phyloP scores from a whole-genome alignment of 2,113 vertebrate genomes.

The Recurvirostra avosetta region DNA sequence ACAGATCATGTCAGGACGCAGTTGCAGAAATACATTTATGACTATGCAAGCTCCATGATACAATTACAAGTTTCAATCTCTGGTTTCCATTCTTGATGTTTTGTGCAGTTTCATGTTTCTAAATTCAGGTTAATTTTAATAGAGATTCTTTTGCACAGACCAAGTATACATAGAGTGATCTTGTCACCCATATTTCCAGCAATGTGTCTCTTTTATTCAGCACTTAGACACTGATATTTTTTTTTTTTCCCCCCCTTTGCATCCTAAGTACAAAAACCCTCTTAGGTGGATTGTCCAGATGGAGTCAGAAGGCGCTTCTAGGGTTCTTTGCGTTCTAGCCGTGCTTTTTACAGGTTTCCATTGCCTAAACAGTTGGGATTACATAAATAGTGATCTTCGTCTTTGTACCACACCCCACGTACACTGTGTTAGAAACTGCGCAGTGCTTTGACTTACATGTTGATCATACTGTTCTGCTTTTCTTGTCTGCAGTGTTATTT shows the following conservation, averaged over 20 bases:
- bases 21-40: not conserved
- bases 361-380: not conserved
- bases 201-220: not conserved
- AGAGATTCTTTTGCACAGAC: not conserved
- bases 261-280: not conserved
- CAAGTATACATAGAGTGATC: not conserved
- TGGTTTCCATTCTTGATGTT: not conserved
- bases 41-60: not conserved
- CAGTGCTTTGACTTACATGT: not conserved
- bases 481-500: not conserved
- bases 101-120: not conserved
- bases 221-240: not conserved
- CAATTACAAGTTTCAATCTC: not conserved
- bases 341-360: not conserved
- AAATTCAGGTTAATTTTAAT: not conserved
- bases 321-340: not conserved
- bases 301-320: not conserved
- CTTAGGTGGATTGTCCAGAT: not conserved
- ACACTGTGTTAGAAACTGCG: not conserved
- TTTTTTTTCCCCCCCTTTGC: not conserved
- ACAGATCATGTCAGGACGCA: not conserved
- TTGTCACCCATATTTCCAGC: not conserved
- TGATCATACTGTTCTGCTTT: not conserved
- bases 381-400: not conserved
- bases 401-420: not conserved